Conservation (phyloP, 2,888 invertebrate species). For the Drosophila mayaguana region DNA sequence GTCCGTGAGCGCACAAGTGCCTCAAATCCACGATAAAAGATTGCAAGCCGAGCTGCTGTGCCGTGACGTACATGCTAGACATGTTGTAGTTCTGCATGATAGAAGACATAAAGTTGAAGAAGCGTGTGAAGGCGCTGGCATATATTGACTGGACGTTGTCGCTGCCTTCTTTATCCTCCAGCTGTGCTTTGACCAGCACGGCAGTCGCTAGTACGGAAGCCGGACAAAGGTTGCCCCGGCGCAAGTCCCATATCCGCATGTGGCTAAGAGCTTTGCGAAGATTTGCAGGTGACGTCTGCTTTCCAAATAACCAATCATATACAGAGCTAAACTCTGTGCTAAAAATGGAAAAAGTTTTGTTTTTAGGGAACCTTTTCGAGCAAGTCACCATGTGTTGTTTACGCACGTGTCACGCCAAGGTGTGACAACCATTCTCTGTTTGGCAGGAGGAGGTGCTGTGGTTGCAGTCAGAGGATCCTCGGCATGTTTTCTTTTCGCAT, state of each 20-base stretch:
- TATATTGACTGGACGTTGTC: slow-evolving; percentile 75
- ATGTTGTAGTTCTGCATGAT: slow-evolving; percentile 81
- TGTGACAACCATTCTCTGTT: slow-evolving; percentile 80
- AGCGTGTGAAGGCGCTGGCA: slow-evolving; percentile 83
- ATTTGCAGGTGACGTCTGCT: slow-evolving; percentile 38
- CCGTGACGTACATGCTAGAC: slow-evolving; percentile 84
- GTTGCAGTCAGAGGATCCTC: not conserved
- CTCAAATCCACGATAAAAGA: slow-evolving; percentile 84
- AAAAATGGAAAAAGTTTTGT: slow-evolving; percentile 1
- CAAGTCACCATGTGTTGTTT: not conserved
- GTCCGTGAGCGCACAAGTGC: slow-evolving; percentile 84
- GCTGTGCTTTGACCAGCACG: slow-evolving; percentile 79
- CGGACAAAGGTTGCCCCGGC: slow-evolving; percentile 82
- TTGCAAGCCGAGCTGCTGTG: slow-evolving; percentile 81
- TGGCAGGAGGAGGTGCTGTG: slow-evolving; percentile 30
- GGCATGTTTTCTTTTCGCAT: slow-evolving; percentile 10
- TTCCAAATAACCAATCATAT: slow-evolving; percentile 78
- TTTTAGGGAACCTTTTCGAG: not conserved
- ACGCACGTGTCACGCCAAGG: slow-evolving; percentile 83
- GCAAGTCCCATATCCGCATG: slow-evolving; percentile 83
- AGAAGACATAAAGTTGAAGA: slow-evolving; percentile 85
- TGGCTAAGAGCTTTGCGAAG: slow-evolving; percentile 67
- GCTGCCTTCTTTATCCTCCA: slow-evolving; percentile 69
- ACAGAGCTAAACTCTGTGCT: slow-evolving; percentile 82
- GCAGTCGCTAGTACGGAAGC: slow-evolving; percentile 83